Percentiles rank a stretch among this genome's conserved stretches.
These are phyloP conservation scores for Podilymbus podiceps DNA, from an alignment of 2,113 vertebrate genomes.

Conservation along the genomic window DNA sequence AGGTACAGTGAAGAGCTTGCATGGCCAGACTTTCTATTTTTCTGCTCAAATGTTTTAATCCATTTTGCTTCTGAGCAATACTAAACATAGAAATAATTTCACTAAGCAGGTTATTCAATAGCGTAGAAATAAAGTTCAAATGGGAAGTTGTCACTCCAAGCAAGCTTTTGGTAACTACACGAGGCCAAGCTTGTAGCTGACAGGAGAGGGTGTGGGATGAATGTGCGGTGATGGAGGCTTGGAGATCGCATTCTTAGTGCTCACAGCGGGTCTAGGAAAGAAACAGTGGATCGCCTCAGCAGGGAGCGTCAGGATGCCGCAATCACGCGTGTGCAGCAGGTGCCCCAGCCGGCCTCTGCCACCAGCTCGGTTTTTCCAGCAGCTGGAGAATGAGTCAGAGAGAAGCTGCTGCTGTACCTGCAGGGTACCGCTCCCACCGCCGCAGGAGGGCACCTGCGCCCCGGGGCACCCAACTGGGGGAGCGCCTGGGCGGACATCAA, in stretches of 20 bases:
- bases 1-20: background rate
- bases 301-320: background rate
- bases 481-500: background rate
- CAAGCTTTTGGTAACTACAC: background rate
- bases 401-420: accelerated
- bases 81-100: background rate
- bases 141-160: background rate
- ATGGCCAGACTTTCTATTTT: background rate
- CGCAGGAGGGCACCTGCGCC: background rate
- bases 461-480: background rate
- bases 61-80: background rate
- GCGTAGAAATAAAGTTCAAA: background rate
- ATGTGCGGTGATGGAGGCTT: background rate
- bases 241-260: background rate
- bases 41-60: background rate
- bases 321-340: background rate
- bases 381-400: background rate
- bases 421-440: background rate
- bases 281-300: background rate
- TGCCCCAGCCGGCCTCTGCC: background rate
- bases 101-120: background rate
- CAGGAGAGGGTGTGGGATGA: background rate
- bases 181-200: background rate
- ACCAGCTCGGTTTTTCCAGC: background rate
- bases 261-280: background rate